Conservation (phyloP, 2,797 vertebrate species). For the Aphelocoma californica region DNA sequence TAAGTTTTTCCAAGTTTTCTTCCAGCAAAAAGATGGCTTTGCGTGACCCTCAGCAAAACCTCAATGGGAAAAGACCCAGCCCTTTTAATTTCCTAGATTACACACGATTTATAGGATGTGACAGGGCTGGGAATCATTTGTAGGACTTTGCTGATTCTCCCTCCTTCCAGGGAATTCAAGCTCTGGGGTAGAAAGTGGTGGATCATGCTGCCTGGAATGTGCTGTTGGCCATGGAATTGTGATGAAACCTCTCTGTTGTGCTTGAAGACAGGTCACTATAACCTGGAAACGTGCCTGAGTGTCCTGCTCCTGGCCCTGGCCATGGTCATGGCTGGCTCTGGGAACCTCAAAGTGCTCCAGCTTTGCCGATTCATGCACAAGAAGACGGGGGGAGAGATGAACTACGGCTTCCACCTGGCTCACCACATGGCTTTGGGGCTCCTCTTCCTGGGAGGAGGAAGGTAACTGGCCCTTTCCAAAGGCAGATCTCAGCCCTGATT, state of each 20-base stretch:
- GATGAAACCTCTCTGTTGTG: not conserved
- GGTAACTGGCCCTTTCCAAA: constrained; percentile 71
- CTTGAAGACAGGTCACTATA: constrained; percentile 90
- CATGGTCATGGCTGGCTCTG: constrained; percentile 97
- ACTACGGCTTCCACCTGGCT: constrained; percentile 97
- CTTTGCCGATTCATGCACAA: constrained; percentile 96
- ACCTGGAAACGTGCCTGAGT: constrained; percentile 91
- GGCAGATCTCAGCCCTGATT: not conserved
- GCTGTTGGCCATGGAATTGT: not conserved
- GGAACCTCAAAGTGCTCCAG: constrained; percentile 92
- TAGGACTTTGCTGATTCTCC: not conserved
- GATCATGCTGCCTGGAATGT: rapidly evolving
- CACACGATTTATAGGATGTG: not conserved
- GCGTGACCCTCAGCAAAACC: not conserved
- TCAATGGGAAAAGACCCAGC: not conserved
- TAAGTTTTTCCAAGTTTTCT: constrained; percentile 75
- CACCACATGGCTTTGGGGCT: constrained; percentile 97
- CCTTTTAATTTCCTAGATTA: not conserved
- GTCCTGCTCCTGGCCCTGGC: constrained; percentile 92
- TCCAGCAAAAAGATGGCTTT: not conserved
- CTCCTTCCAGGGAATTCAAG: not conserved
- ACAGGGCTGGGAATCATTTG: not conserved
- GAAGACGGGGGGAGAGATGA: constrained; percentile 94
- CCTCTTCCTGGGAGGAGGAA: constrained; percentile 94
- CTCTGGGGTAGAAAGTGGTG: not conserved